These are phyloP conservation scores for Rhynchophorus ferrugineus DNA, from an alignment of 1,140 invertebrate species.

Conservation along the genomic window DNA sequence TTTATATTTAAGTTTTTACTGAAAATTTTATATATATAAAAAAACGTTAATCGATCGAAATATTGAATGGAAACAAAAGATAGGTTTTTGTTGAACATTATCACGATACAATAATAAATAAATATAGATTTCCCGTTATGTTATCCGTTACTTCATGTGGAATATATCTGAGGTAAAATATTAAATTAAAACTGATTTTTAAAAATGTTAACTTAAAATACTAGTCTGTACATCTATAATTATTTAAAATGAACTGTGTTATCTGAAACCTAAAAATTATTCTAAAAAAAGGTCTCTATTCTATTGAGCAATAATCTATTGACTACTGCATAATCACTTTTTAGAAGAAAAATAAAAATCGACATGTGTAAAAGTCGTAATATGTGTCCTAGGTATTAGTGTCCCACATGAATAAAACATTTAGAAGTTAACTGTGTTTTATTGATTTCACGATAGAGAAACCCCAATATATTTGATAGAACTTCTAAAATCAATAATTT, in stretches of 20 bases:
- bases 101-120: no score
- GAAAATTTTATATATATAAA: conserved; percentile 4
- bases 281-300: background rate
- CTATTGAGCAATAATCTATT: background rate
- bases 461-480: no score
- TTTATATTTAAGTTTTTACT: conserved; percentile 7
- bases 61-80: no score
- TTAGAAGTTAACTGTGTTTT: background rate
- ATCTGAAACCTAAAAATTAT: background rate
- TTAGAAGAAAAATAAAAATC: background rate
- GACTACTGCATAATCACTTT: background rate
- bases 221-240: background rate
- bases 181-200: background rate
- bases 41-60: no score
- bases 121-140: background rate
- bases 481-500: no score
- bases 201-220: background rate
- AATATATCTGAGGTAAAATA: background rate
- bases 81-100: no score
- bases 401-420: background rate
- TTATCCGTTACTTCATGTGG: background rate
- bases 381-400: background rate
- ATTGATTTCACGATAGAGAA: background rate
- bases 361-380: background rate
- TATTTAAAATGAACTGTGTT: background rate